phyloP scores from a whole-genome alignment of 2,113 vertebrate genomes.

The Nothobranchius furzeri region DNA sequence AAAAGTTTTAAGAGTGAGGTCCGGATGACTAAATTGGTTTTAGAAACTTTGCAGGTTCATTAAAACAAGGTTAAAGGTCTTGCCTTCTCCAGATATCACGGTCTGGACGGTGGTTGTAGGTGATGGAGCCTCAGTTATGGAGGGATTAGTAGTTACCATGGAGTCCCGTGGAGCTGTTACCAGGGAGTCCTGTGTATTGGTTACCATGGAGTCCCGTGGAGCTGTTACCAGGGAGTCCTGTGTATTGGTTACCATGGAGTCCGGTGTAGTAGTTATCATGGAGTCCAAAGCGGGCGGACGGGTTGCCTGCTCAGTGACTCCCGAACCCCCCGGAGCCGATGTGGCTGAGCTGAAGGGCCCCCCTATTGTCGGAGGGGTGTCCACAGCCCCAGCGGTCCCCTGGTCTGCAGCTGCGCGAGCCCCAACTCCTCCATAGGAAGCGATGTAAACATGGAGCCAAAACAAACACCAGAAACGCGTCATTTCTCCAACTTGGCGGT shows the following conservation, averaged over 20 bases:
- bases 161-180: neutral
- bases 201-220: neutral
- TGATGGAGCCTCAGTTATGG: slow-evolving; percentile 9
- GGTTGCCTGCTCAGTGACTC: neutral
- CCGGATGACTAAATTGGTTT: too few species aligned
- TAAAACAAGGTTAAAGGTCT: neutral
- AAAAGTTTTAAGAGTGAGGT: too few species aligned
- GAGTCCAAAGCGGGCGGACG: neutral
- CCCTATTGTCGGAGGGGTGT: neutral
- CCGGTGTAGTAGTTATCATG: neutral
- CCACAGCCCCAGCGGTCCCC: neutral
- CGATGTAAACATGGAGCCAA: slow-evolving; percentile 10
- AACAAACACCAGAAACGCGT: neutral
- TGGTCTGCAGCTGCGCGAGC: slow-evolving; percentile 20
- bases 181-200: neutral
- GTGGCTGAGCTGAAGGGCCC: slow-evolving; percentile 14
- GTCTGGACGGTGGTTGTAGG: slow-evolving; percentile 9
- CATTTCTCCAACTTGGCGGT: slow-evolving; percentile 45
- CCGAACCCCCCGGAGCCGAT: slow-evolving; percentile 20
- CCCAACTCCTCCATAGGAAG: slow-evolving; percentile 23
- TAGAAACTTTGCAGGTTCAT: neutral
- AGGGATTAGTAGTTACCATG: neutral
- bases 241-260: slow-evolving; percentile 1
- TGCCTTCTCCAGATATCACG: slow-evolving; percentile 26
- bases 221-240: slow-evolving; percentile 1